phyloP scores from a whole-genome alignment of 1,140 invertebrate genomes.

The Aphaenogaster floridana region DNA sequence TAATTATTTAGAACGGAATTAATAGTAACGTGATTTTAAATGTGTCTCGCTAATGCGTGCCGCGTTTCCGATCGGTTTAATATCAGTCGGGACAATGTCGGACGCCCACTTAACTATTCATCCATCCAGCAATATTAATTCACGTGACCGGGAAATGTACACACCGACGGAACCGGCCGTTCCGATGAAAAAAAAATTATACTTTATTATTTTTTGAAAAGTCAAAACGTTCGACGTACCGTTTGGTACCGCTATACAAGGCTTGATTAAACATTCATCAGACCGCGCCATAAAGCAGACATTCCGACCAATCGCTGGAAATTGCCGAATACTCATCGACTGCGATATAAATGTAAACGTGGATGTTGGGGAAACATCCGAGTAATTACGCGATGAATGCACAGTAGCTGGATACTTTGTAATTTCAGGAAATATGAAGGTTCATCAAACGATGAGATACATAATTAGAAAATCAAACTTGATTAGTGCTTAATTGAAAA shows the following conservation, averaged over 20 bases:
- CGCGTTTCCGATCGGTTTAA: constrained; percentile 37
- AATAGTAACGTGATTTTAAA: constrained; percentile 64
- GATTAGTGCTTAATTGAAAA: constrained; percentile 3
- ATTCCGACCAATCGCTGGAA: constrained; percentile 57
- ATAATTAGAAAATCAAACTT: constrained; percentile 34
- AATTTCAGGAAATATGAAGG: constrained; percentile 21
- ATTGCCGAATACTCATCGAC: constrained; percentile 52
- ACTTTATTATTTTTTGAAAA: constrained; percentile 65
- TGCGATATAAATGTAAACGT: constrained; percentile 51
- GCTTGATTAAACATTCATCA: constrained; percentile 75
- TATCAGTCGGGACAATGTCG: constrained; percentile 27
- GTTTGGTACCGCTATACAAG: not conserved
- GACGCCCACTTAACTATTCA: constrained; percentile 68
- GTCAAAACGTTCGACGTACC: constrained; percentile 32
- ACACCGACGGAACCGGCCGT: not conserved
- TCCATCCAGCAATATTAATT: constrained; percentile 56
- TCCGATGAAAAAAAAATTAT: constrained; percentile 50
- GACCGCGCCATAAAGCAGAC: not conserved
- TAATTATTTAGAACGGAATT: constrained; percentile 57
- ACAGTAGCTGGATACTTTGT: constrained; percentile 40
- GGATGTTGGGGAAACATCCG: not conserved
- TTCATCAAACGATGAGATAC: not conserved
- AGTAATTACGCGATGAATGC: constrained; percentile 55
- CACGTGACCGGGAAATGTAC: constrained; percentile 38
- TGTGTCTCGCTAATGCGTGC: constrained; percentile 12